Evolutionary conservation across 2,113 vertebrate species (phyloP).

Genomic region (Sinocyclocheilus rhinocerous): DNA sequence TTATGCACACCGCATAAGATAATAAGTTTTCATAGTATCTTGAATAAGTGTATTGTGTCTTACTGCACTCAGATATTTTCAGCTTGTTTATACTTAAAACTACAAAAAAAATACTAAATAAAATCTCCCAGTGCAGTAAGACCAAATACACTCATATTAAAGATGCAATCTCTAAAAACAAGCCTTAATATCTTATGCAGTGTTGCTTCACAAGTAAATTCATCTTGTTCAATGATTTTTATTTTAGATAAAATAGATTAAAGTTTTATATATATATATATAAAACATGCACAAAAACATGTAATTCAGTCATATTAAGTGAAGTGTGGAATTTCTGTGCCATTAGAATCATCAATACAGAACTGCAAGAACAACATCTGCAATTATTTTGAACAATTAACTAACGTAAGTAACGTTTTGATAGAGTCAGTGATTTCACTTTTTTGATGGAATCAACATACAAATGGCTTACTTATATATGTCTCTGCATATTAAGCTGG

Average conservation of each 20-base stretch:
- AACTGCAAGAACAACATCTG: neutral
- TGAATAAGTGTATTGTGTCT: neutral
- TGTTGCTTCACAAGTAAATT: neutral
- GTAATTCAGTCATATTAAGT: too few relatives aligned
- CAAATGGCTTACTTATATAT: neutral
- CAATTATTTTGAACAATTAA: neutral
- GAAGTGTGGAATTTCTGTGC: neutral
- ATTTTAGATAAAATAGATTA: too few relatives aligned
- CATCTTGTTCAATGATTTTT: neutral
- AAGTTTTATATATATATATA: too few relatives aligned
- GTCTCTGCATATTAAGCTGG: neutral
- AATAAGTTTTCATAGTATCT: neutral
- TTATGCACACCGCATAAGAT: too few relatives aligned
- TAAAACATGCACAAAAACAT: too few relatives aligned
- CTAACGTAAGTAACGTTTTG: neutral
- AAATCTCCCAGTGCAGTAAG: neutral
- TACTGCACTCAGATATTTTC: too few relatives aligned
- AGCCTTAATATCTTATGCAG: neutral
- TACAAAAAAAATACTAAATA: too few relatives aligned
- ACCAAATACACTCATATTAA: too few relatives aligned
- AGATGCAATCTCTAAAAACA: neutral
- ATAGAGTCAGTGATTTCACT: neutral
- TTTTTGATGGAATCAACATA: neutral
- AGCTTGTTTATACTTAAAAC: neutral
- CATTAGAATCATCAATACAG: neutral